These are phyloP conservation scores for Phaenicophaeus curvirostris DNA, from an alignment of 2,797 vertebrate genomes.

Conservation along the genomic window DNA sequence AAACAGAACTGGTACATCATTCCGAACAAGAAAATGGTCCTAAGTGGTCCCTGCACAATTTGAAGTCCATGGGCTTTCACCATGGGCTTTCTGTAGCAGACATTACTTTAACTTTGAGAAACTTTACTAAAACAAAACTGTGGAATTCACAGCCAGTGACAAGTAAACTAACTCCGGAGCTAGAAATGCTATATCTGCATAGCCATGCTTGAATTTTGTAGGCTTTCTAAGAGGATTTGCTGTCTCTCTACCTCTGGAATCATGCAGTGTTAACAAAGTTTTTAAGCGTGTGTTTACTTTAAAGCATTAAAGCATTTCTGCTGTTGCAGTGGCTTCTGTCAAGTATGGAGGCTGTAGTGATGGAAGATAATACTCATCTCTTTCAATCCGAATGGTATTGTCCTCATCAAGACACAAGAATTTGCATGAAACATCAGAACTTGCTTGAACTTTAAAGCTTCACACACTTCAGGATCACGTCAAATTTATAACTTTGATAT, in stretches of 20 bases:
- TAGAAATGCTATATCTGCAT: not conserved
- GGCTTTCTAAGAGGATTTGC: not conserved
- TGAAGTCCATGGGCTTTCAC: not conserved
- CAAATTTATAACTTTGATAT: slow-evolving; percentile 7
- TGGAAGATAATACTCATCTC: not conserved
- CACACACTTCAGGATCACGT: not conserved
- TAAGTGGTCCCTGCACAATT: not conserved
- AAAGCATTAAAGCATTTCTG: not conserved
- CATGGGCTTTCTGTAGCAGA: not conserved
- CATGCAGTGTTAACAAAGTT: not conserved
- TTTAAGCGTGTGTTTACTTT: not conserved
- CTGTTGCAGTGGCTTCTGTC: not conserved
- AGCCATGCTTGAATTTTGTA: not conserved
- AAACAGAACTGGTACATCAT: not conserved
- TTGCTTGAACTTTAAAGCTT: not conserved
- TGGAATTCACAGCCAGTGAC: not conserved
- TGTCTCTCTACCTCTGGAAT: not conserved
- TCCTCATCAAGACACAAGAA: not conserved
- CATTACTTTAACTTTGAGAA: not conserved
- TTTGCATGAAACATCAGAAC: not conserved
- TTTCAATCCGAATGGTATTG: not conserved
- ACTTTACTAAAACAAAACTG: not conserved
- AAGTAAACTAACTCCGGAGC: not conserved
- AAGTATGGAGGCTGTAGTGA: not conserved
- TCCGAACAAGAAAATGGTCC: not conserved